Evolutionary conservation across 1,140 invertebrate species (phyloP).

Genomic region (Drosophila lowei): DNA sequence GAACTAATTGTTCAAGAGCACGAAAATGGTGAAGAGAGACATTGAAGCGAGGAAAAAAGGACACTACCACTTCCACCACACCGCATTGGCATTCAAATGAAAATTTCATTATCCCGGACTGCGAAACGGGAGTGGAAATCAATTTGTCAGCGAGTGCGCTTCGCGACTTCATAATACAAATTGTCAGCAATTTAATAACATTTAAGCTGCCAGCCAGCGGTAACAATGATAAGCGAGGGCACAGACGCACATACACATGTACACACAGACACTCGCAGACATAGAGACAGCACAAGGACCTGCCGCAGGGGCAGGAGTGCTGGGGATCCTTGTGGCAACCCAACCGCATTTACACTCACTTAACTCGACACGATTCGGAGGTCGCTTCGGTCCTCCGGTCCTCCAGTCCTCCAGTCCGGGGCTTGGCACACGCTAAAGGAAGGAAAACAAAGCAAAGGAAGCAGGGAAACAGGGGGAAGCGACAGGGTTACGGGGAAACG

Average conservation of each 20-base stretch:
- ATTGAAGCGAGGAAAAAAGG: background rate
- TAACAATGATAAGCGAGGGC: slow-evolving; percentile 45
- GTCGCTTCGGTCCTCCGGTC: slow-evolving; percentile 14
- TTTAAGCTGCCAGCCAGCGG: slow-evolving; percentile 65
- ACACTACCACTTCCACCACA: background rate
- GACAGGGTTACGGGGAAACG: background rate
- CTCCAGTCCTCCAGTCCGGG: background rate
- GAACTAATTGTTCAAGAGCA: slow-evolving; percentile 59
- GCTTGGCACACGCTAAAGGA: slow-evolving; percentile 19
- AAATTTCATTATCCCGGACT: slow-evolving; percentile 58
- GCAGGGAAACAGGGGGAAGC: slow-evolving; percentile 23
- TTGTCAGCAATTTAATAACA: slow-evolving; percentile 78
- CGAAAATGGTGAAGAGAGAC: slow-evolving; percentile 7
- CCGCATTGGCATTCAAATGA: slow-evolving; percentile 41
- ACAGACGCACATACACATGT: slow-evolving; percentile 14
- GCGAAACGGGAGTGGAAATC: slow-evolving; percentile 42
- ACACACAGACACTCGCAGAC: background rate
- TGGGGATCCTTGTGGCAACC: slow-evolving; percentile 37
- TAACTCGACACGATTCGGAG: slow-evolving; percentile 62
- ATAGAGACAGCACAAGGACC: slow-evolving; percentile 23
- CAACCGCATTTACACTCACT: slow-evolving; percentile 78
- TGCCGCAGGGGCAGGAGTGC: slow-evolving; percentile 7
- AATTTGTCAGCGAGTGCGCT: slow-evolving; percentile 54
- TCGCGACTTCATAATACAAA: slow-evolving; percentile 56
- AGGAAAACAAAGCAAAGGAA: slow-evolving; percentile 69